phyloP scores from a whole-genome alignment of 2,113 vertebrate species.

The Oophaga pumilio region DNA sequence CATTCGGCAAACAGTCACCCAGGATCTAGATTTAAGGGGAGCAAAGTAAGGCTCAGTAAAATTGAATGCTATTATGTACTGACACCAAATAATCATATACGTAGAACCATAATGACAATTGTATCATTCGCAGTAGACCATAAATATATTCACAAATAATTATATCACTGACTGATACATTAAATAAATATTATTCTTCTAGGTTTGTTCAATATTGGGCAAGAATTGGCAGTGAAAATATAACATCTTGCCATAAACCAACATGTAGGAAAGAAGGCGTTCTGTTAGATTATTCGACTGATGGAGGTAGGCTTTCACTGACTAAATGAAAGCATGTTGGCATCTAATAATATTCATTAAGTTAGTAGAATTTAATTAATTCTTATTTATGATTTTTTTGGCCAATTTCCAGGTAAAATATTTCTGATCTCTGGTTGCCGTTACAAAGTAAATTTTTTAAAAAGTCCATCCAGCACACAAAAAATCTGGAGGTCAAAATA shows the following conservation, averaged over 20 bases:
- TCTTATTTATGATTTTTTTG: background rate
- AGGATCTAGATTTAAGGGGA: constrained; percentile 91
- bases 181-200: constrained; percentile 42
- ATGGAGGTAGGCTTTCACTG: constrained; percentile 81
- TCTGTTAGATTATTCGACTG: constrained; percentile 89
- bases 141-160: background rate
- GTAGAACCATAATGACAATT: background rate
- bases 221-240: constrained; percentile 94
- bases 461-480: too few relatives aligned
- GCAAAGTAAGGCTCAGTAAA: constrained; percentile 83
- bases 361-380: background rate
- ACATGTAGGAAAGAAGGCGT: constrained; percentile 95
- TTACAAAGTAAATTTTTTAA: background rate
- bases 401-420: background rate
- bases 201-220: constrained; percentile 99
- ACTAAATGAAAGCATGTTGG: background rate
- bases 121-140: background rate
- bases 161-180: background rate
- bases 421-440: background rate
- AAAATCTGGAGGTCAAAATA: too few relatives aligned
- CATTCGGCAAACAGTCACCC: constrained; percentile 89
- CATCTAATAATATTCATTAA: background rate
- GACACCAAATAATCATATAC: background rate
- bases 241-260: constrained; percentile 91
- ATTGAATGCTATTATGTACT: background rate